Conservation (phyloP, 2,797 vertebrate species). For the Nasua narica region DNA sequence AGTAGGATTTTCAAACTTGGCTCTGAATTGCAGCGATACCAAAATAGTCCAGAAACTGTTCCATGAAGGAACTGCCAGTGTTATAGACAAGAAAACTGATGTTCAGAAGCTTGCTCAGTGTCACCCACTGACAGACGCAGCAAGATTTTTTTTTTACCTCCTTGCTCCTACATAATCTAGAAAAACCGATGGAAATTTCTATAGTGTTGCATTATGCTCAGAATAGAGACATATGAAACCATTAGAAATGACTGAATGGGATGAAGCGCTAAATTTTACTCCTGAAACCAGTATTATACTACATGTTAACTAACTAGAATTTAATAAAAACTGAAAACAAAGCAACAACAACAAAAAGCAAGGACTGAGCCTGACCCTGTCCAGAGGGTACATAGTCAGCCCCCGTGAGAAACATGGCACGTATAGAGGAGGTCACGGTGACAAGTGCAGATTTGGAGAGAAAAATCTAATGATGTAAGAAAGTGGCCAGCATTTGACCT, state of each 20-base stretch:
- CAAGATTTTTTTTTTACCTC: background rate
- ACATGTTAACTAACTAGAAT: background rate
- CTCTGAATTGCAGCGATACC: background rate
- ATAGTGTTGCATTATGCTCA: background rate
- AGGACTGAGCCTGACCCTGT: background rate
- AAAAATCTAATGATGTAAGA: background rate
- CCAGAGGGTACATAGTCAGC: background rate
- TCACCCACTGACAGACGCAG: background rate
- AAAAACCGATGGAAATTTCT: background rate
- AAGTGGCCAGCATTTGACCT: background rate
- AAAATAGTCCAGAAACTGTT: background rate
- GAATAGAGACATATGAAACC: background rate
- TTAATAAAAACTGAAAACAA: background rate
- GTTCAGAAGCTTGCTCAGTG: background rate
- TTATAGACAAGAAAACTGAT: background rate
- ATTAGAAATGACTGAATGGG: background rate
- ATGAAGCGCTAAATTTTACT: background rate
- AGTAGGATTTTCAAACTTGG: background rate
- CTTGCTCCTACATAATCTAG: background rate
- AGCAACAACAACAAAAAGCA: background rate
- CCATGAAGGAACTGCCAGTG: background rate
- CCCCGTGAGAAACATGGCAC: background rate
- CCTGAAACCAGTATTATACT: background rate
- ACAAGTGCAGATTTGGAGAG: background rate
- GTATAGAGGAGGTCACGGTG: background rate